Conservation (phyloP, 2,888 invertebrate genomes). For the Cheiracanthium punctorium region DNA sequence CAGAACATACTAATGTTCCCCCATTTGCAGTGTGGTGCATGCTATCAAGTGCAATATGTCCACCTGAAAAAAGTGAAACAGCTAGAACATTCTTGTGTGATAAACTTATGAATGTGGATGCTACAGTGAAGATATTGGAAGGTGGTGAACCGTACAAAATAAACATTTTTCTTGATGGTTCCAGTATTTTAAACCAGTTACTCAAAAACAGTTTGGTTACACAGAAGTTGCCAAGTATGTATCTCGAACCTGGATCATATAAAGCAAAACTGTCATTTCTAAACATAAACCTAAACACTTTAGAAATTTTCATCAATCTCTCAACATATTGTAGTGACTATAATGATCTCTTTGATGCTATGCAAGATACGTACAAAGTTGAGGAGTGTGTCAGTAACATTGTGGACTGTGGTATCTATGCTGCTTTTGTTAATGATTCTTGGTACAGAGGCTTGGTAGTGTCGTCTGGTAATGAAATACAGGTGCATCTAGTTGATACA, state of each 20-base stretch:
- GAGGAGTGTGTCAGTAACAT: not conserved
- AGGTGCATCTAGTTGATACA: conserved; percentile 32
- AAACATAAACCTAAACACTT: not conserved
- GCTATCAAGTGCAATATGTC: conserved; percentile 25
- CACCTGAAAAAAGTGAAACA: conserved; percentile 21
- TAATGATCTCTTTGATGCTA: not conserved
- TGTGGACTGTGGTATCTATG: conserved; percentile 30
- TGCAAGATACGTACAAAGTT: conserved; percentile 31
- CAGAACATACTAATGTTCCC: conserved; percentile 19
- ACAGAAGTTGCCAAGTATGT: not conserved
- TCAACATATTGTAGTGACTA: not conserved
- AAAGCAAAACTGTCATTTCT: conserved; percentile 28
- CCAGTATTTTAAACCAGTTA: conserved; percentile 20
- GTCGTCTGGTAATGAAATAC: not conserved
- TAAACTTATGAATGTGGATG: not conserved
- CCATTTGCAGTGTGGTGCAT: conserved; percentile 37
- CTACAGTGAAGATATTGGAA: conserved; percentile 27
- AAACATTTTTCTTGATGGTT: conserved; percentile 14
- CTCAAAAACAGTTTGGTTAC: conserved; percentile 20
- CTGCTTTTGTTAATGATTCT: conserved; percentile 5
- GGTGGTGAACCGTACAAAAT: conserved; percentile 21
- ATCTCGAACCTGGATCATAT: not conserved
- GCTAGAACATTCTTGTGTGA: conserved; percentile 6
- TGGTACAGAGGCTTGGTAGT: conserved; percentile 31
- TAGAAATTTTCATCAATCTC: conserved; percentile 35